phyloP scores from a whole-genome alignment of 2,888 invertebrate species.

The Microctonus aethiopoides region DNA sequence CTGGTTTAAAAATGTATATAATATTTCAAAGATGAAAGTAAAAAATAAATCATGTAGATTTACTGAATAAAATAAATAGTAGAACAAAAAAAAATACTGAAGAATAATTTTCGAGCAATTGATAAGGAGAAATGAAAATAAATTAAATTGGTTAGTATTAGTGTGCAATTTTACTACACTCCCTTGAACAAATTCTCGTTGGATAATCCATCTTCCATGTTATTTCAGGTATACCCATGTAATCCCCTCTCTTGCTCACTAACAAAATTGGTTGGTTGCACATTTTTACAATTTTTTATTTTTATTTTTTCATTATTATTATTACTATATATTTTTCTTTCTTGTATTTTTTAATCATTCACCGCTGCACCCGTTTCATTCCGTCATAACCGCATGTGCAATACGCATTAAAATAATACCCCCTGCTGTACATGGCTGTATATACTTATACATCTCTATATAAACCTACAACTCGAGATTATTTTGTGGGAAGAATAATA shows the following conservation, averaged over 20 bases:
- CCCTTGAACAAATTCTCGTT: constrained; percentile 48
- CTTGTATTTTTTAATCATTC: constrained; percentile 2
- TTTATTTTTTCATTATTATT: constrained; percentile 21
- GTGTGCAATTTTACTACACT: too few species aligned
- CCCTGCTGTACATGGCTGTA: background rate
- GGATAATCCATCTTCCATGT: constrained; percentile 52
- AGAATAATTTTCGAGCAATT: constrained; percentile 34
- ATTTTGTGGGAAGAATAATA: background rate
- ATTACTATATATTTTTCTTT: constrained; percentile 23
- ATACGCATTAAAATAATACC: background rate
- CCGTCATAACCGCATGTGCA: background rate
- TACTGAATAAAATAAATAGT: too few species aligned
- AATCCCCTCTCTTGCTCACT: constrained; percentile 33
- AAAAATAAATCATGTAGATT: too few species aligned
- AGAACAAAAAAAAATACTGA: constrained; percentile 20
- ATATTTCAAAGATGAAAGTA: too few species aligned
- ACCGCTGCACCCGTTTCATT: background rate
- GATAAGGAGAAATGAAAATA: constrained; percentile 21
- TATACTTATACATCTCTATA: background rate
- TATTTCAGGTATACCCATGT: constrained; percentile 51
- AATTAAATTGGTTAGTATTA: constrained; percentile 20
- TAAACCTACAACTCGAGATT: background rate
- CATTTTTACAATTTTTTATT: constrained; percentile 24
- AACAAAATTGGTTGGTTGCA: constrained; percentile 27
- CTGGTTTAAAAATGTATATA: too few species aligned